Conservation (phyloP, 2,888 invertebrate genomes). For the Thysanoteuthis rhombus region DNA sequence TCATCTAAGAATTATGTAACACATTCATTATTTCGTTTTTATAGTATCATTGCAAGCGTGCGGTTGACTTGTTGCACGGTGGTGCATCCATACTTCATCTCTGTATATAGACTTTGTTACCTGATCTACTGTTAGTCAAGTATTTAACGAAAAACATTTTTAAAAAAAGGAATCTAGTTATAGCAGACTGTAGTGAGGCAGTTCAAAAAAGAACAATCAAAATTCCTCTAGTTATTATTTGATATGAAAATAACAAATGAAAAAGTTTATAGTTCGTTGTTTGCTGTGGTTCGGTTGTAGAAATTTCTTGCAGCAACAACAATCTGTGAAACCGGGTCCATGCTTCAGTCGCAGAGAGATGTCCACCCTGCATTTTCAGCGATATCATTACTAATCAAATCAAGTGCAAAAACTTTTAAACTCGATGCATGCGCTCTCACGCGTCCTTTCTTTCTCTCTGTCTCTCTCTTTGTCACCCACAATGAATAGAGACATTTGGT, state of each 20-base stretch:
- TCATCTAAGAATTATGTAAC: neutral
- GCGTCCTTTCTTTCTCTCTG: neutral
- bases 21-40: neutral
- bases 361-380: neutral
- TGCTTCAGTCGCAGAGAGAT: neutral
- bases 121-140: neutral
- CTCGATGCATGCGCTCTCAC: neutral
- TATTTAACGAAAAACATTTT: neutral
- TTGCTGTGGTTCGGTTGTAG: no score
- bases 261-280: neutral
- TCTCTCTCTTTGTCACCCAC: neutral
- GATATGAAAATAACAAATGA: neutral
- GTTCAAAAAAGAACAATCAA: neutral
- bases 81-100: conserved; percentile 12
- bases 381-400: neutral
- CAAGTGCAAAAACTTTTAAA: neutral
- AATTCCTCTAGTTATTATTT: neutral
- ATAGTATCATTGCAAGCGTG: neutral
- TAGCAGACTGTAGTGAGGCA: neutral
- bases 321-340: neutral
- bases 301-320: neutral
- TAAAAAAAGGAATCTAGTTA: neutral
- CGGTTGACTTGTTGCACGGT: neutral
- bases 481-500: no score
- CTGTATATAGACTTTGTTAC: neutral